Conservation (phyloP, 2,113 vertebrate genomes). For the Cheirogaleus medius region DNA sequence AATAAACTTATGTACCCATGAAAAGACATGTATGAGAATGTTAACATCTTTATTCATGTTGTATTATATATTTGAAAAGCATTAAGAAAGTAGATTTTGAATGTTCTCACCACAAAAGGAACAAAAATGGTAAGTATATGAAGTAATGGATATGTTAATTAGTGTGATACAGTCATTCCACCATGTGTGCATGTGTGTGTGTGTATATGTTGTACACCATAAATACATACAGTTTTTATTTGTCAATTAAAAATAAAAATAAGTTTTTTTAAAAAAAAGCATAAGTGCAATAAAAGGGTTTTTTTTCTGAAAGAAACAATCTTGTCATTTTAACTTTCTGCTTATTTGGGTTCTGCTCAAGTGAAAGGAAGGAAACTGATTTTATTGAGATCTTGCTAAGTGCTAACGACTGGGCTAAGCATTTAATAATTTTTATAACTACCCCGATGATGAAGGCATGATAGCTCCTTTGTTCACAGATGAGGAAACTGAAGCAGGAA, state of each 20-base stretch:
- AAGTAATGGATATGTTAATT: neutral
- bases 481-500: neutral
- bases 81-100: neutral
- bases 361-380: neutral
- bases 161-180: neutral
- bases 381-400: neutral
- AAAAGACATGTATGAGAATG: neutral
- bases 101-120: neutral
- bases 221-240: neutral
- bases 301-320: neutral
- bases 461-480: neutral
- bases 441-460: too few relatives aligned
- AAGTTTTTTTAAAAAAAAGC: neutral
- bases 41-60: neutral
- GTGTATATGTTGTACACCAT: neutral
- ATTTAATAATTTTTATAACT: neutral
- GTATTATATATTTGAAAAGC: neutral
- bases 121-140: neutral
- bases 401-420: neutral
- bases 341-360: neutral
- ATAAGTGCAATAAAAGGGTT: too few relatives aligned
- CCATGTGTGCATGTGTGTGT: neutral
- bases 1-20: neutral
- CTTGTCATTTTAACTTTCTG: neutral
- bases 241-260: neutral